Evolutionary conservation across 2,888 invertebrate genomes (phyloP), one percentile per base, ranked within the genome.

Genomic region (Ormyrus rosae): DNA sequence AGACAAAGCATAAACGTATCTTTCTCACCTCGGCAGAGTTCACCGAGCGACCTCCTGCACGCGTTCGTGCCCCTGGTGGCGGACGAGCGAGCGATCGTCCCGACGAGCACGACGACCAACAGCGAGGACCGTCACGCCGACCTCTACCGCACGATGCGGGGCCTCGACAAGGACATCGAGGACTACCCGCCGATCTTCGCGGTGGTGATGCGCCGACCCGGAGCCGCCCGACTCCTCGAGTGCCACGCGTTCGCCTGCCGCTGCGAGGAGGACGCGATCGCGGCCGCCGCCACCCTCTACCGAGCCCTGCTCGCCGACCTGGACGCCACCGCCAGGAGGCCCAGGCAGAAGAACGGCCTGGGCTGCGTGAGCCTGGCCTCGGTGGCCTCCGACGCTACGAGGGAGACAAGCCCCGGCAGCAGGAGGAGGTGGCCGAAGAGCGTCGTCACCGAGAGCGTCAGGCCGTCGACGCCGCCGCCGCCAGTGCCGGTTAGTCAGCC

Each of bases 181-280:
- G 88, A 94, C 19, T 96, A 96, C 91, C 96, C 96, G 13, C 97
- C 97, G 0, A 93, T 97, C 86, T 97, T 97, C 91, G 96, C 97
- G 68, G 97, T 97, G 50, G 96, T 97, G 78, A 97, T 97, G 97
- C 94, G 97, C 86, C 94, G 95, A 88, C 91, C 92, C 45, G 95
- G 94, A 65, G 94, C 95, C 45, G 95, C 95, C 2, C 95, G 96
- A 88, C 93, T 95, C 85, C 91, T 97, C 83, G 96, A 97, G 92
- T 97, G 97, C 91, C 97, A 97, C 92, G 97, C 96, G 65, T 97
- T 97, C 91, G 95, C 96, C 85, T 97, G 97, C 91, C 95, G 95
- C 90, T 95, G 95, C 86, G 95, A 96, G 53, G 97, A 97, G 91
- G 97, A 97, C 91, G 97, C 97, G 83, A 96, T 97, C 58, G 96